Evolutionary conservation across 1,140 invertebrate genomes (phyloP), one percentile per base, ranked within the genome.

Genomic region (Nasonia vitripennis): DNA sequence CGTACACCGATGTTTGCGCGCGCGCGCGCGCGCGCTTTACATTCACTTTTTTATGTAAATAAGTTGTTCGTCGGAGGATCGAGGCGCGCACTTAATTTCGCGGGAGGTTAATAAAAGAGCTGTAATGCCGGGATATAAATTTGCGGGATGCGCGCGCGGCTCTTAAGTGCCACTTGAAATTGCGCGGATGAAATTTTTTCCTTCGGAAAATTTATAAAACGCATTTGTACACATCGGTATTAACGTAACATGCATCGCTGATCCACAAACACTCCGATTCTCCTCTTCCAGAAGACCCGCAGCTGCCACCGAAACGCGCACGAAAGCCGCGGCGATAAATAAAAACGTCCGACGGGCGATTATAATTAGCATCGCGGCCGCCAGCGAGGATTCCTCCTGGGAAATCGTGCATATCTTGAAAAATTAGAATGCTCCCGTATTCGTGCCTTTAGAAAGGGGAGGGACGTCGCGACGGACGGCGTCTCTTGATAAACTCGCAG

Each of bases 331-430:
- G 17, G 77, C 12, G 23, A 84, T 84, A 84, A 84, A 84, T 84
- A 84, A 70, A 84, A 84, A 51, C 48, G 68, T 79, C 27, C 51
- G 75, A 41, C 45, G 20, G 67, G 80, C 48, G 80, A 82, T 86
- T 86, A 87, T 89, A 89, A 89, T 89, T 89, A 89, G 89, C 81
- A 17, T 11, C 34, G 51, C 83, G 11, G 80, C 75, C 34, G 37
- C 45, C 62, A 34, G 82, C 85, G 89, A 80, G 83, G 55, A 89
- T 88, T 88, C 86, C 77, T 83, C 74, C 71, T 55, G 85, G 88
- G 87, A 88, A 90, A 90, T 90, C 88, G 88, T 74, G 88, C 88
- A 85, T 90, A 81, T 84, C 87, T 88, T 90, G 88, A 89, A 87
- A 90, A 89, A 89, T 90, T 89, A 84, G 79, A 89, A 81, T 87